Conservation (phyloP, 2,888 invertebrate genomes). For the Steinernema carpocapsae region DNA sequence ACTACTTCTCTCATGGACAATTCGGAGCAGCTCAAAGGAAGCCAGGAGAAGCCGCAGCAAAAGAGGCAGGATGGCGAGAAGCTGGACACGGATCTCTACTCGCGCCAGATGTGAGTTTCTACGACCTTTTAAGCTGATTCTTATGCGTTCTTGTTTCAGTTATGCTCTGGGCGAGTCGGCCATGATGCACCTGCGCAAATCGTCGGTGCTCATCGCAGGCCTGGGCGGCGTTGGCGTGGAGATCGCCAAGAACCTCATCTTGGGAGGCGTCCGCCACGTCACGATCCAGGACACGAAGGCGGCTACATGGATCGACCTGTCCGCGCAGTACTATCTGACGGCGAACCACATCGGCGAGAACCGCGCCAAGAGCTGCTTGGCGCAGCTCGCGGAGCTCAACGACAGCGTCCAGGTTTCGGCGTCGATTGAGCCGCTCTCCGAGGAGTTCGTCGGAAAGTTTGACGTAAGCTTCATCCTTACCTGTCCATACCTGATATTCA, state of each 20-base stretch:
- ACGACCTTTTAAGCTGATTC: not conserved
- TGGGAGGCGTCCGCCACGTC: constrained; percentile 96
- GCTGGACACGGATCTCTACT: constrained; percentile 64
- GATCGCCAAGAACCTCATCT: constrained; percentile 95
- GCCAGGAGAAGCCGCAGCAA: too few relatives aligned
- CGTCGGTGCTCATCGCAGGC: constrained; percentile 92
- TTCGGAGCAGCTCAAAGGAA: too few relatives aligned
- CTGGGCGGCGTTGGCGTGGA: constrained; percentile 94
- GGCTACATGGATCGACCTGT: constrained; percentile 62
- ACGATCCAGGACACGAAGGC: constrained; percentile 76
- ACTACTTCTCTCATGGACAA: too few relatives aligned
- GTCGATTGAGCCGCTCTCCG: constrained; percentile 79
- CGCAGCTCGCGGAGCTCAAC: constrained; percentile 72
- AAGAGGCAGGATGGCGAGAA: not conserved
- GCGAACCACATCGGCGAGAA: constrained; percentile 82
- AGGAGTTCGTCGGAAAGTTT: constrained; percentile 76
- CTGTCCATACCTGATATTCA: not conserved
- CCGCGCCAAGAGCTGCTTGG: constrained; percentile 81
- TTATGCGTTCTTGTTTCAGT: constrained; percentile 63
- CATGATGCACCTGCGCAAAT: constrained; percentile 95
- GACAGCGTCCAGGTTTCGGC: constrained; percentile 75
- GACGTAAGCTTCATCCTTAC: not conserved
- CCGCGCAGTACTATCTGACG: constrained; percentile 79
- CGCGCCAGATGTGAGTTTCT: constrained; percentile 64
- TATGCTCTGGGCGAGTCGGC: constrained; percentile 99